A percentile compares a stretch with the other conserved stretches of the same genome.
Conservation (phyloP, 2,888 invertebrate genomes). For the Sphinx pinastri region DNA sequence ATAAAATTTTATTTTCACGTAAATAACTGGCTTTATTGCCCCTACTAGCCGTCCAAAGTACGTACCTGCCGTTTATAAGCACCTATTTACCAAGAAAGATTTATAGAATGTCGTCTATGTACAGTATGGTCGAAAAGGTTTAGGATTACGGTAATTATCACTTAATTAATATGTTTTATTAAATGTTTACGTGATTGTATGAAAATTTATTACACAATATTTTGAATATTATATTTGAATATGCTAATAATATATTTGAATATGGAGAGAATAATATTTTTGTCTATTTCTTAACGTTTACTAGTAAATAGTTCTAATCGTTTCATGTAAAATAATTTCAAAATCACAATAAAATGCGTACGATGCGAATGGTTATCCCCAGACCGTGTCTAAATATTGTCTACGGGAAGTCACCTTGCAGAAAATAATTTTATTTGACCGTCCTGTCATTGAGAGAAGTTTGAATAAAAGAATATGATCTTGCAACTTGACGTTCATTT, state of each 20-base stretch:
- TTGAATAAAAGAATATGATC: conserved; percentile 13
- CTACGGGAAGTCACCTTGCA: conserved; percentile 52
- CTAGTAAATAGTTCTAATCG: too few relatives aligned
- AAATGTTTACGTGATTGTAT: too few relatives aligned
- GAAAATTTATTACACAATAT: too few relatives aligned
- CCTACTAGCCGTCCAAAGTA: conserved; percentile 33
- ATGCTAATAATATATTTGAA: too few relatives aligned
- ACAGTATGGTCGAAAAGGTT: not conserved
- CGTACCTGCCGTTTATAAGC: conserved; percentile 34
- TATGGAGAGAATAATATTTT: too few relatives aligned
- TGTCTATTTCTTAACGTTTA: too few relatives aligned
- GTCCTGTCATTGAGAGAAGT: conserved; percentile 46
- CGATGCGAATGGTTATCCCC: not conserved
- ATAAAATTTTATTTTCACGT: conserved; percentile 55
- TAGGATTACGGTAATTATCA: not conserved
- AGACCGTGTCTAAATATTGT: conserved; percentile 31
- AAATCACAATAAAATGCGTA: conserved; percentile 1
- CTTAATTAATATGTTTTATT: too few relatives aligned
- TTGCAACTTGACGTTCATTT: not conserved
- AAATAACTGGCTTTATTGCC: conserved; percentile 45
- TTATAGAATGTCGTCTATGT: conserved; percentile 37
- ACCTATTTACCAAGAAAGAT: conserved; percentile 34
- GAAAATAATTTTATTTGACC: conserved; percentile 50
- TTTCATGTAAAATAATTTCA: not conserved
- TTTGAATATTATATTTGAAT: too few relatives aligned